These are phyloP conservation scores for Trichogramma pretiosum DNA, from an alignment of 1,140 invertebrate species.

Conservation along the genomic window DNA sequence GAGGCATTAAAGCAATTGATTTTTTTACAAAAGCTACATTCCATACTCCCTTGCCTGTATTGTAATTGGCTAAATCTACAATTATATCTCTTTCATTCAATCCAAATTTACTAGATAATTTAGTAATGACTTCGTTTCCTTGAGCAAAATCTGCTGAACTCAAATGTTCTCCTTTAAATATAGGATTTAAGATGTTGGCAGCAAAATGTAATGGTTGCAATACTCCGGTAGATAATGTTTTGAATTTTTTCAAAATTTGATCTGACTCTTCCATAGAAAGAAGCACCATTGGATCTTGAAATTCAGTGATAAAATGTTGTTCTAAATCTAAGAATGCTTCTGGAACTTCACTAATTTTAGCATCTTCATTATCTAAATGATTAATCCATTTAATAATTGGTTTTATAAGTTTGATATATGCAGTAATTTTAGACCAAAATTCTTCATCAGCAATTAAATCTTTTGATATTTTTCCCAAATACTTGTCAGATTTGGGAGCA, in stretches of 20 bases:
- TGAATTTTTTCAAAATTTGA: constrained; percentile 13
- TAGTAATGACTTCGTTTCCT: constrained; percentile 16
- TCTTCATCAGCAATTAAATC: constrained; percentile 17
- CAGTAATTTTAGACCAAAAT: constrained; percentile 15
- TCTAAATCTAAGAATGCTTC: constrained; percentile 18
- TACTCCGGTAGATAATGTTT: constrained; percentile 8
- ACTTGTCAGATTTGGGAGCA: constrained; percentile 16
- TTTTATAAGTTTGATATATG: constrained; percentile 14
- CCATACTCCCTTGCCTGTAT: constrained; percentile 17
- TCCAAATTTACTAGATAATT: constrained; percentile 18
- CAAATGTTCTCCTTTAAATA: constrained; percentile 17
- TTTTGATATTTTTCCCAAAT: constrained; percentile 10
- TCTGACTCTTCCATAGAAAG: constrained; percentile 11
- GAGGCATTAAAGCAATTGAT: constrained; percentile 15
- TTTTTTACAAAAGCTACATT: constrained; percentile 18
- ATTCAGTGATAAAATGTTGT: constrained; percentile 15
- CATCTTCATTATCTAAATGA: constrained; percentile 15
- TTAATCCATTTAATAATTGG: constrained; percentile 19
- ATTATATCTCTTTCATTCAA: constrained; percentile 16
- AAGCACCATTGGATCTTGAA: constrained; percentile 5
- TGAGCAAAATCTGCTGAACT: constrained; percentile 11
- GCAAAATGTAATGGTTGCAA: constrained; percentile 18
- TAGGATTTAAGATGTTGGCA: constrained; percentile 20
- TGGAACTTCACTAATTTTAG: constrained; percentile 20
- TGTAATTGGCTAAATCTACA: constrained; percentile 17